Conservation (phyloP, 1,140 invertebrate species). For the Aphaenogaster ashmeadi region DNA sequence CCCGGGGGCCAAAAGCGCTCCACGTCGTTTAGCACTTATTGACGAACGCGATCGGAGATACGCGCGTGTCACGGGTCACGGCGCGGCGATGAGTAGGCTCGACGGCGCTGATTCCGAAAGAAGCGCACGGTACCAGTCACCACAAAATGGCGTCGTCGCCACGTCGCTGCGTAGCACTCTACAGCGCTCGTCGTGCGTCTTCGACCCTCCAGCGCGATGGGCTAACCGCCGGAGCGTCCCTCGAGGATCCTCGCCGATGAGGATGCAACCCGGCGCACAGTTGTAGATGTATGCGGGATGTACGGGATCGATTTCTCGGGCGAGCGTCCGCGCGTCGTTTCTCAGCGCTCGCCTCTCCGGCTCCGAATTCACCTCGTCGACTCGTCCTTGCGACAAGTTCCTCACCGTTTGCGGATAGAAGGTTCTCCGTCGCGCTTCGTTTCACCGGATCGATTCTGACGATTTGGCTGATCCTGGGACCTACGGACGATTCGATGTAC, state of each 20-base stretch:
- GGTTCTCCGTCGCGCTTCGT: background rate
- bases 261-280: constrained; percentile 43
- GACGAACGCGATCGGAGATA: constrained; percentile 29
- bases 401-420: background rate
- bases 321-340: constrained; percentile 22
- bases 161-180: constrained; percentile 77
- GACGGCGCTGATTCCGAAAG: constrained; percentile 63
- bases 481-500: background rate
- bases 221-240: constrained; percentile 57
- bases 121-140: constrained; percentile 72
- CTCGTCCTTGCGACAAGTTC: background rate
- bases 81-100: constrained; percentile 59
- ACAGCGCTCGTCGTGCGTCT: constrained; percentile 57
- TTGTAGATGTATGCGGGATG: constrained; percentile 5
- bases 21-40: background rate
- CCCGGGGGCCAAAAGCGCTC: background rate
- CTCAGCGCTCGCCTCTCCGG: background rate
- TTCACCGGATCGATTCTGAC: background rate
- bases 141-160: constrained; percentile 82
- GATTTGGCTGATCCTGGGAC: background rate
- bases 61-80: constrained; percentile 70
- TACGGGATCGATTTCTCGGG: constrained; percentile 19
- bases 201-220: constrained; percentile 79
- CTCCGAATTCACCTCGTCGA: background rate
- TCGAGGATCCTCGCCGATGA: constrained; percentile 27